These are phyloP conservation scores for Paramormyrops hopkinsi DNA, from an alignment of 2,797 vertebrate species.

Conservation along the genomic window DNA sequence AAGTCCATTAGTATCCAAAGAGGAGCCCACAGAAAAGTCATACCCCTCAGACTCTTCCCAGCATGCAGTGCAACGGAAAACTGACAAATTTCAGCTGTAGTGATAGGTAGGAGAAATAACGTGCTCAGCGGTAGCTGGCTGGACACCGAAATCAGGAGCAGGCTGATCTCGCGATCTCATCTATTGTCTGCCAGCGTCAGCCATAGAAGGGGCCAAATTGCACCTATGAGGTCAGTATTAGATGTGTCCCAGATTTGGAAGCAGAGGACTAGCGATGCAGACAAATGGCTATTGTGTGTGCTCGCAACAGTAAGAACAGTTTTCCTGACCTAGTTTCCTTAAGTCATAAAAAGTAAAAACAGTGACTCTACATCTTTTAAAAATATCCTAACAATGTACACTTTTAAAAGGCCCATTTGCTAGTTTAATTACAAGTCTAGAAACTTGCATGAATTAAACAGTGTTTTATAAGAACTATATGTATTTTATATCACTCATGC, in stretches of 20 bases:
- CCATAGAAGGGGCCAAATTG: not conserved
- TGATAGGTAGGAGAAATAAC: not conserved
- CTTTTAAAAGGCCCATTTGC: not conserved
- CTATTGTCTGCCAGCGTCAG: not conserved
- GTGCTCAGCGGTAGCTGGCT: not conserved
- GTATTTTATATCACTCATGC: not conserved
- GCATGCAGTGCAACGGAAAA: not conserved
- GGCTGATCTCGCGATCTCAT: not conserved
- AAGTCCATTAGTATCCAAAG: not conserved
- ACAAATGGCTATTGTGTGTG: slow-evolving; percentile 8
- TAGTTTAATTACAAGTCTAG: not conserved
- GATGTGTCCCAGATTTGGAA: slow-evolving; percentile 5
- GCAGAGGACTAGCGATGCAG: not conserved
- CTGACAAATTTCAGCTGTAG: not conserved
- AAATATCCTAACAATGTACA: not conserved
- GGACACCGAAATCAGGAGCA: not conserved
- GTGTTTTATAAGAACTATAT: not conserved
- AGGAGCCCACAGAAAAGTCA: not conserved
- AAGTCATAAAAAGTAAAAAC: not conserved
- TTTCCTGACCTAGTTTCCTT: slow-evolving; percentile 9
- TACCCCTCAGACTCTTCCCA: not conserved
- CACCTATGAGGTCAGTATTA: not conserved
- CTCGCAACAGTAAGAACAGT: not conserved
- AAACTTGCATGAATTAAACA: not conserved
- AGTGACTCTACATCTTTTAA: not conserved